A percentile compares a stretch with the other conserved stretches of the same genome.
phyloP scores from a whole-genome alignment of 2,797 vertebrate species.

The Zalophus californianus region DNA sequence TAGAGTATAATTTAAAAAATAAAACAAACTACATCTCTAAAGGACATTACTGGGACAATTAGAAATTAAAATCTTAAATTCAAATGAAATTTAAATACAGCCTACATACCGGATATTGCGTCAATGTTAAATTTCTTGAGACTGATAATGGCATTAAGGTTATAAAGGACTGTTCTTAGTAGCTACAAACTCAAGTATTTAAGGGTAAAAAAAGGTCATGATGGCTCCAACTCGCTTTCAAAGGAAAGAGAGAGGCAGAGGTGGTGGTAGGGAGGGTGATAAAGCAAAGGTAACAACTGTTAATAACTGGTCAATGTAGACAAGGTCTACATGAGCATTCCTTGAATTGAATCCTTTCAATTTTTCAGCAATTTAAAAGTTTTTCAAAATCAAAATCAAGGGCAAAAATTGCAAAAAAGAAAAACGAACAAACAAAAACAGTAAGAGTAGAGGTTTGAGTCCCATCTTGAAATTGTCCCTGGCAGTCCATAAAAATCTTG shows the following conservation, averaged over 20 bases:
- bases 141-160: background rate
- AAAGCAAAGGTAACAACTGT: background rate
- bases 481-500: background rate
- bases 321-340: background rate
- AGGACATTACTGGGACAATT: slow-evolving; percentile 3
- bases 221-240: background rate
- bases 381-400: slow-evolving; percentile 34
- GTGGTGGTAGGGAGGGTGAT: rapidly evolving
- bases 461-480: background rate
- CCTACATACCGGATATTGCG: background rate
- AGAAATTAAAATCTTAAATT: background rate
- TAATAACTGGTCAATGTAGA: background rate
- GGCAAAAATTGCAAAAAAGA: background rate
- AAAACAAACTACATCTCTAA: background rate
- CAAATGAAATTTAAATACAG: background rate
- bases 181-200: background rate
- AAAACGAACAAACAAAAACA: background rate
- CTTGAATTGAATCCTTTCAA: background rate
- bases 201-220: background rate
- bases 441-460: background rate
- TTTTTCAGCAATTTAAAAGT: background rate
- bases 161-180: background rate
- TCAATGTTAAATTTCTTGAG: background rate
- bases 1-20: background rate
- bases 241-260: background rate